Conservation (phyloP, 2,888 invertebrate genomes). For the Palloptera scutellata region DNA sequence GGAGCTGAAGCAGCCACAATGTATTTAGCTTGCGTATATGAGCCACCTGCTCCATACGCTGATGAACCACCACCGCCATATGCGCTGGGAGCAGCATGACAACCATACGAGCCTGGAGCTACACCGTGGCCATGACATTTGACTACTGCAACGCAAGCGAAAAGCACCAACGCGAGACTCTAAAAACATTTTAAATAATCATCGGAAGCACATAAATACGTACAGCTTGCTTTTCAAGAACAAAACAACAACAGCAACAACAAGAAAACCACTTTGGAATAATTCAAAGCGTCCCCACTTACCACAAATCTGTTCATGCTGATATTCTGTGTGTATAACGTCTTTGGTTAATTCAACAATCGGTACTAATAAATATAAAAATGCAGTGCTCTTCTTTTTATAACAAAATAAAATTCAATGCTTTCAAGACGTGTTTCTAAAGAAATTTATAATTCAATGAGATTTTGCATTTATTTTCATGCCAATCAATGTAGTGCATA, state of each 20-base stretch:
- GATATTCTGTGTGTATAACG: conserved; percentile 11
- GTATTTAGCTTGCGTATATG: conserved; percentile 18
- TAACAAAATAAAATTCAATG: conserved; percentile 49
- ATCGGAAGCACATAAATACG: no score
- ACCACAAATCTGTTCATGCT: conserved; percentile 55
- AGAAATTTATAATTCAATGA: not conserved
- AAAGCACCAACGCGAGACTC: conserved; percentile 48
- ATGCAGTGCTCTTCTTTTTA: conserved; percentile 40
- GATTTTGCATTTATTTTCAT: not conserved
- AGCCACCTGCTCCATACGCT: not conserved
- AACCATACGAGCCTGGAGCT: conserved; percentile 18
- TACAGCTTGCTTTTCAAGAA: not conserved
- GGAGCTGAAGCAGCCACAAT: conserved; percentile 11
- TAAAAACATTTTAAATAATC: conserved; percentile 27
- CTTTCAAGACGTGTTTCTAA: conserved; percentile 52
- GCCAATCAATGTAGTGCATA: not conserved
- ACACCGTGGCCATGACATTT: conserved; percentile 26
- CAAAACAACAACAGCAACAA: conserved; percentile 23
- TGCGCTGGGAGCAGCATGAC: conserved; percentile 9
- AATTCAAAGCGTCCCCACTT: conserved; percentile 40
- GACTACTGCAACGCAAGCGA: conserved; percentile 46
- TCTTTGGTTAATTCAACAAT: conserved; percentile 41
- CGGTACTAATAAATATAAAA: conserved; percentile 38
- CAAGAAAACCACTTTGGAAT: conserved; percentile 6
- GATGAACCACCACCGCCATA: conserved; percentile 17